phyloP scores from a whole-genome alignment of 2,888 invertebrate species.

The Ophion obscuratus region DNA sequence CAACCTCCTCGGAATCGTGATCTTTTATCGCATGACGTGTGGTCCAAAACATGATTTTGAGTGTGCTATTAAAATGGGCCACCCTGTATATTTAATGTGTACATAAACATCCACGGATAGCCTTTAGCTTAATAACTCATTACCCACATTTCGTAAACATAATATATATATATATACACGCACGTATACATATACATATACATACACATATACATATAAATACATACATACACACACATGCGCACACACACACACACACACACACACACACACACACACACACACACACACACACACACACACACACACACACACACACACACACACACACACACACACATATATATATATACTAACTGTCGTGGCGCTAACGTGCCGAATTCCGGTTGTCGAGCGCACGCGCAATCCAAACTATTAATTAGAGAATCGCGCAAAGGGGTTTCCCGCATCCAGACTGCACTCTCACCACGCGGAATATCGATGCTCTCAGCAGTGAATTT shows the following conservation, averaged over 20 bases:
- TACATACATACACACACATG: too few species aligned
- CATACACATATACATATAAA: too few species aligned
- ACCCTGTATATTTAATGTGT: constrained; percentile 20
- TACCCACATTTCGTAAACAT: constrained; percentile 53
- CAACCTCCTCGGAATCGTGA: too few species aligned
- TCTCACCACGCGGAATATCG: not conserved
- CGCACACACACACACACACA: too few species aligned
- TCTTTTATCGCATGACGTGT: too few species aligned
- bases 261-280: too few species aligned
- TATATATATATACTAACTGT: not conserved
- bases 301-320: too few species aligned
- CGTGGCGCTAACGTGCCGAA: constrained; percentile 66
- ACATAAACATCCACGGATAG: constrained; percentile 65
- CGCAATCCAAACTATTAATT: constrained; percentile 61
- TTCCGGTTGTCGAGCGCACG: constrained; percentile 54
- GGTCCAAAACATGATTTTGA: not conserved
- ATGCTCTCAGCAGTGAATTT: not conserved
- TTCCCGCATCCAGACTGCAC: constrained; percentile 22
- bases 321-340: too few species aligned
- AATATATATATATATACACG: not conserved
- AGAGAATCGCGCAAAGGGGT: constrained; percentile 3
- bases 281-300: too few species aligned
- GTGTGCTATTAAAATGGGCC: not conserved
- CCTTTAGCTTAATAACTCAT: constrained; percentile 75
- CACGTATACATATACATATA: too few species aligned